Base-by-base conservation (phyloP, 2,797 vertebrate genomes). In the Gymnothorax javanicus region DNA sequence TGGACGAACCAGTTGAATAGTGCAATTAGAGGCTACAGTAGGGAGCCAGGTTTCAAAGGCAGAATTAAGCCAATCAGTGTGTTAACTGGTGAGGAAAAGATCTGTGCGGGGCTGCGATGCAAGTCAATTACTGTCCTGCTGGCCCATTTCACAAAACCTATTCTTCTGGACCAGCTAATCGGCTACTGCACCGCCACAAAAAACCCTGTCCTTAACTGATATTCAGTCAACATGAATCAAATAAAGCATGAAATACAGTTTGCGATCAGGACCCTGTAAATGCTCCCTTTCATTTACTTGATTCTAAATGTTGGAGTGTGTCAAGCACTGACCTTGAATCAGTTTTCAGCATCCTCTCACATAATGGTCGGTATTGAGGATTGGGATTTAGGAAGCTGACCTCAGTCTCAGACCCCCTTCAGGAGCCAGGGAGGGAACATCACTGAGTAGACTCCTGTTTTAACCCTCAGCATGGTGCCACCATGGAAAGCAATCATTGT, bases 1-100 rank as follows among this genome's bases (percentile, higher is more conserved):
- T 73, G 69, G 73, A 77, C 43, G 3, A 12, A 50, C 12, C 33
- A 5, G 43, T 17, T 7, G n/a, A 17, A 77, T 17, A 77, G 13
- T 7, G 64, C 64, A 67, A 7, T 67, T 6, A n/a, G 64, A 67
- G 23, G 25, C 64, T 77, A 77, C 8, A 23, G 33, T 43, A 17
- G 73, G 52, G 73, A 77, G 33, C 73, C 52, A 43, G 33, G 73
- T 43, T 77, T 77, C 33, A 77, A 77, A 77, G 73, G 73, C 73
- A 50, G 73, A 50, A 77, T 77, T 77, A 77, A 50, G 15, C 33
- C 43, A 27, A 15, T 77, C 52, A 50, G 73, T 77, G 73, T 50
- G 73, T 7, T 77, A 43, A 17, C 73, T 77, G 73, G 27, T 6
- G 43, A 77, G 73, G 33, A 77, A 52, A 2, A 27, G 69, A 25